Conservation (phyloP, 1,140 invertebrate species). For the Trachymyrmex septentrionalis region DNA sequence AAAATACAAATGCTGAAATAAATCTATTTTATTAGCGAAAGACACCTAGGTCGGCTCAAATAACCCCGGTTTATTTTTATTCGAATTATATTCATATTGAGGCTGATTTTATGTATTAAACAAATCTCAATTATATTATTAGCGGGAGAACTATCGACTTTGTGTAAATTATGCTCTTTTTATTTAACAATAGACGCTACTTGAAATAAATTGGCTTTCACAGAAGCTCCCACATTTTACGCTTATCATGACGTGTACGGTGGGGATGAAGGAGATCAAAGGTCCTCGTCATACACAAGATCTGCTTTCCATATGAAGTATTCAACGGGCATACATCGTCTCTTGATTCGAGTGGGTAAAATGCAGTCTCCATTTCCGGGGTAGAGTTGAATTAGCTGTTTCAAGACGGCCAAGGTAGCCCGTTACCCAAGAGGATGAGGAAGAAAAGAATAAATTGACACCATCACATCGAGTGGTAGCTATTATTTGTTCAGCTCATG, state of each 20-base stretch:
- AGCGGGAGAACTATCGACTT: not conserved
- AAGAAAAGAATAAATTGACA: slow-evolving; percentile 68
- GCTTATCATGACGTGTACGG: slow-evolving; percentile 14
- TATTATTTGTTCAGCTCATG: slow-evolving; percentile 82
- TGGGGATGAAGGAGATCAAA: slow-evolving; percentile 48
- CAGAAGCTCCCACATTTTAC: not conserved
- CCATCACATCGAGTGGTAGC: slow-evolving; percentile 77
- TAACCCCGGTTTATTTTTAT: too few relatives aligned
- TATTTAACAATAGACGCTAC: slow-evolving; percentile 20
- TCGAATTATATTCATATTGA: too few relatives aligned
- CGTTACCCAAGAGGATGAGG: slow-evolving; percentile 67
- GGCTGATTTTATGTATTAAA: too few relatives aligned
- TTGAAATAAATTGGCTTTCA: slow-evolving; percentile 48
- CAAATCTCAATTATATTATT: too few relatives aligned
- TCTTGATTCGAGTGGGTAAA: not conserved
- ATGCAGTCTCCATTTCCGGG: slow-evolving; percentile 61
- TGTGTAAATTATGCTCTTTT: not conserved
- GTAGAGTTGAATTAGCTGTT: slow-evolving; percentile 72
- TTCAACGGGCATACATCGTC: slow-evolving; percentile 8
- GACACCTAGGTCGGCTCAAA: too few relatives aligned
- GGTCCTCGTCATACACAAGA: slow-evolving; percentile 7
- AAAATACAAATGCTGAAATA: too few relatives aligned
- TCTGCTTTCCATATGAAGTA: slow-evolving; percentile 38
- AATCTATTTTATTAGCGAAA: too few relatives aligned
- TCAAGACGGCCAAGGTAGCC: slow-evolving; percentile 67